Base-by-base conservation (phyloP, 1,140 invertebrate genomes). In the Euura lappo region DNA sequence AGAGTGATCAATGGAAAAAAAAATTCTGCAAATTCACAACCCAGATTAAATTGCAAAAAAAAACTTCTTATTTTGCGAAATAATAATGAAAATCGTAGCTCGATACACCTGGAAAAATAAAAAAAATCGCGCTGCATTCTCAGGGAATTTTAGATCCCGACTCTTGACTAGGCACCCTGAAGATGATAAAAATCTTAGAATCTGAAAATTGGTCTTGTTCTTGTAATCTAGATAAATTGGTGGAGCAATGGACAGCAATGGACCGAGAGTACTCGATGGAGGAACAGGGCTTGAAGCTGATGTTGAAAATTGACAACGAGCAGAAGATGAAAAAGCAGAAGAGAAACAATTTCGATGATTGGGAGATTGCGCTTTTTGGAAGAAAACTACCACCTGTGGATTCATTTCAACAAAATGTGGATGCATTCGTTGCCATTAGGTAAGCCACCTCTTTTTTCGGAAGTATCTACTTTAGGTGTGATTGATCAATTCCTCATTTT, bases 271-370 rank as follows among this genome's bases (percentile, higher is more conserved):
- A 87, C 80, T 82, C 79, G 0, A 69, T 83, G 11, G 86, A 88
- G 75, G 86, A 88, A 70, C 83, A 85, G 71, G 84, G 84, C 28
- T 77, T 88, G 11, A 88, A 85, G 74, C 71, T 86, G 28, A 88
- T 87, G 84, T 76, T 87, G 13, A 80, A 86, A 76, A 82, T 77
- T 4, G 83, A 86, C 70, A 87, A 87, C 45, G 83, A 86, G 72
- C 51, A 81, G 65, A 83, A 82, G 66, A 80, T 82, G 10, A 75
- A 81, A 71, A 86, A 83, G 44, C 78, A 83, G 45, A 83, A 81
- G 47, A 81, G 75, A 69, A 85, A 80, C 72, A 69, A 77, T 10
- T 85, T 81, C 13, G 77, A 83, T 68, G 78, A 83, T 11, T 87
- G 86, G 84, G 83, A 88, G 75, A 74, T 71, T 67, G 72, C 78